A percentile compares a stretch with the other conserved stretches of the same genome.
These are phyloP conservation scores for Lordiphosa andalusiaca DNA, from an alignment of 2,888 invertebrate species.

Conservation along the genomic window DNA sequence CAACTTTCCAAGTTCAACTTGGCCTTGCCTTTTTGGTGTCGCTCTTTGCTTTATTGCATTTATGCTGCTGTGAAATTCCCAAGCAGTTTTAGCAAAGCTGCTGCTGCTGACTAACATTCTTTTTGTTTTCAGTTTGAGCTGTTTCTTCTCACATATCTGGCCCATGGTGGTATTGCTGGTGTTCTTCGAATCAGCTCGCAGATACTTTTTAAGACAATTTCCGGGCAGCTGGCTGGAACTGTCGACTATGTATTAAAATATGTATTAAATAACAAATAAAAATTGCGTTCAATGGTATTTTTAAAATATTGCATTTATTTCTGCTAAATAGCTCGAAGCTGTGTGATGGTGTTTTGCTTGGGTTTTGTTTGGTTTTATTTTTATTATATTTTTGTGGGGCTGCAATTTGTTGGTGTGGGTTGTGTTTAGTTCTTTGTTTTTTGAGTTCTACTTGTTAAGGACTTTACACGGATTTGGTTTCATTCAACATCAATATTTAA, in stretches of 20 bases:
- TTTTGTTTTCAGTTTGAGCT: conserved; percentile 18
- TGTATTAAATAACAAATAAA: neutral
- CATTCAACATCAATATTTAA: conserved; percentile 61
- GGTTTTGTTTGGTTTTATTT: conserved; percentile 12
- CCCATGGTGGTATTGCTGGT: conserved; percentile 26
- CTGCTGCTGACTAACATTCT: neutral
- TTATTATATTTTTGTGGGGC: conserved; percentile 28
- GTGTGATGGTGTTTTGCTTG: conserved; percentile 50
- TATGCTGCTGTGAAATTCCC: too few relatives aligned
- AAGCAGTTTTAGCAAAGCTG: too few relatives aligned
- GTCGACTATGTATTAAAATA: conserved; percentile 20
- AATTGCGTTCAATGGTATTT: conserved; percentile 35
- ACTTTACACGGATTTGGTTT: conserved; percentile 58
- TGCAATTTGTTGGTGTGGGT: conserved; percentile 36
- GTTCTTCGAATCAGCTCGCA: conserved; percentile 31
- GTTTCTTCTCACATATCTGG: conserved; percentile 15
- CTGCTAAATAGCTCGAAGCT: conserved; percentile 67
- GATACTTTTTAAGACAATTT: conserved; percentile 35
- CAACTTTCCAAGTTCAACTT: too few relatives aligned
- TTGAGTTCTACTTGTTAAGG: conserved; percentile 50
- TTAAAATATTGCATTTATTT: conserved; percentile 74
- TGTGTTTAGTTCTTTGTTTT: conserved; percentile 7
- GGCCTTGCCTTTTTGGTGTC: too few relatives aligned
- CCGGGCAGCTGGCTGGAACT: conserved; percentile 43
- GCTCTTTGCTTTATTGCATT: too few relatives aligned